phyloP scores from a whole-genome alignment of 2,113 vertebrate genomes.

The Mystacornis crossleyi region DNA sequence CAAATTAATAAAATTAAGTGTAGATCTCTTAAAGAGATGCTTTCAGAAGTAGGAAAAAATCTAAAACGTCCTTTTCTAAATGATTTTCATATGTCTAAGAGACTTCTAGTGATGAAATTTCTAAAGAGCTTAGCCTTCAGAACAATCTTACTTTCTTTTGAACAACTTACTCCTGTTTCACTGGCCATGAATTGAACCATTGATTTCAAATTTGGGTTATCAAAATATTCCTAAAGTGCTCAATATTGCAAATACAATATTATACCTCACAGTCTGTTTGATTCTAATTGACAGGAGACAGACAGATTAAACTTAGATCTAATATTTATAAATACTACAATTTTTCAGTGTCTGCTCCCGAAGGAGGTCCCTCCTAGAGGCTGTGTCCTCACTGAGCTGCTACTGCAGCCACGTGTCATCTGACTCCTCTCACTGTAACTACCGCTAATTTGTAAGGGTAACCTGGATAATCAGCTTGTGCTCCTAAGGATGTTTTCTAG shows the following conservation, averaged over 20 bases:
- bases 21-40: not conserved
- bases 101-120: not conserved
- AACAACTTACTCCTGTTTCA: not conserved
- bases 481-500: not conserved
- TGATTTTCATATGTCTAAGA: not conserved
- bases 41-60: not conserved
- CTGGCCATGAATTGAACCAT: not conserved
- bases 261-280: not conserved
- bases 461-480: not conserved
- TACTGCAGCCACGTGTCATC: rapidly evolving
- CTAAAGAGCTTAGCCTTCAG: not conserved
- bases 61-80: not conserved
- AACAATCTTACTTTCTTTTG: not conserved
- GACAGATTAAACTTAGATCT: not conserved
- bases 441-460: not conserved
- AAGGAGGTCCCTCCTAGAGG: not conserved
- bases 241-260: not conserved
- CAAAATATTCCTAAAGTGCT: not conserved
- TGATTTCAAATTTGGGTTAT: not conserved
- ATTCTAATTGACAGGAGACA: not conserved
- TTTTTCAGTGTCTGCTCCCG: not conserved
- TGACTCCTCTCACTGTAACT: not conserved
- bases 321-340: not conserved
- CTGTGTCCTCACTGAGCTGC: not conserved
- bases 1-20: constrained; percentile 63